phyloP scores from a whole-genome alignment of 2,888 invertebrate genomes.

The Dynastes hyllus region DNA sequence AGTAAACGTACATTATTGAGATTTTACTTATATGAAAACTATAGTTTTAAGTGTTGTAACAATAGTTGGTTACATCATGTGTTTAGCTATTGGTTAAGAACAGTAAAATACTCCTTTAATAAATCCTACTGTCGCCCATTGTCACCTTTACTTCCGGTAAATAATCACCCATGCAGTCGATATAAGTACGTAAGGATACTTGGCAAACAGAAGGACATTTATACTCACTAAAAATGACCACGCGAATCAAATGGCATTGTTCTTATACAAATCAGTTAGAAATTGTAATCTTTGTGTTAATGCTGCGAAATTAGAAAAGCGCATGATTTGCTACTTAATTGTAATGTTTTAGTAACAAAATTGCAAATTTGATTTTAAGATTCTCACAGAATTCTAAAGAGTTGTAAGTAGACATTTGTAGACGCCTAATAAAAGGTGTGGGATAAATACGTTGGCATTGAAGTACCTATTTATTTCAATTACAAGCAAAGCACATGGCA shows the following conservation, averaged over 20 bases:
- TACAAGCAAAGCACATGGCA: not conserved
- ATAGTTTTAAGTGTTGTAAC: not conserved
- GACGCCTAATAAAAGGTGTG: not conserved
- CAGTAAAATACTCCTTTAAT: conserved; percentile 27
- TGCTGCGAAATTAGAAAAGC: conserved; percentile 7
- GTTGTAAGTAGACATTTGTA: not conserved
- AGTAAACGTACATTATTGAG: not conserved
- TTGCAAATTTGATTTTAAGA: not conserved
- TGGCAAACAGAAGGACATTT: conserved; percentile 26
- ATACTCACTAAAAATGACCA: conserved; percentile 33
- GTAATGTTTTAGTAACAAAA: not conserved
- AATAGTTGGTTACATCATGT: conserved; percentile 21
- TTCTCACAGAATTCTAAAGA: not conserved
- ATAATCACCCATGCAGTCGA: conserved; percentile 24
- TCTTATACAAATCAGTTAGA: conserved; percentile 29
- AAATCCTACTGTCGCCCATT: conserved; percentile 43
- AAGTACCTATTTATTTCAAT: not conserved
- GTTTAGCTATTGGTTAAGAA: conserved; percentile 20
- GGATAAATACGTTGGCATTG: not conserved
- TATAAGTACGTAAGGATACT: conserved; percentile 22
- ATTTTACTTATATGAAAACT: conserved; percentile 8
- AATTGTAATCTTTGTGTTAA: conserved; percentile 36
- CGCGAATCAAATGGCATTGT: conserved; percentile 25
- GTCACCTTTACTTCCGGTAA: conserved; percentile 28
- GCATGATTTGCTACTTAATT: conserved; percentile 10